Base-by-base conservation (phyloP, 1,140 invertebrate genomes). In the Steinernema khuongi region DNA sequence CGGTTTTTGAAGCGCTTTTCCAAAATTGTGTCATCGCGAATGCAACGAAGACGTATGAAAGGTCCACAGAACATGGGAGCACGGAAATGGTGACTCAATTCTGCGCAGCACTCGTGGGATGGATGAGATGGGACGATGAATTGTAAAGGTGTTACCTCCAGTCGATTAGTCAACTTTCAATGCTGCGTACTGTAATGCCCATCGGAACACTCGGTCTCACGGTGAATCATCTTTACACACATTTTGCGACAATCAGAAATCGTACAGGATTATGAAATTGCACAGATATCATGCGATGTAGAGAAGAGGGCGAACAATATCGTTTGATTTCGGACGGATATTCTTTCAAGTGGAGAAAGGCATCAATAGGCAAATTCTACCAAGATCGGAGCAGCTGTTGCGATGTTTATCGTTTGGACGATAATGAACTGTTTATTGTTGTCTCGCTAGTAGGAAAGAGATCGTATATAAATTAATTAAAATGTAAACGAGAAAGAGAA, bases 401-500 rank as follows among this genome's bases (percentile, higher is more conserved):
- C 36, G 7, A 41, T n/a, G n/a, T 41, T n/a, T 41, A 60, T 14
- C 50, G 26, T 14, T 60, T 60, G 50, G 50, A 60, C 4, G 50
- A 60, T 60, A 60, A 60, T 60, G 50, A 60, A 60, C 50, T 60
- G 50, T 60, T 60, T 60, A 60, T 60, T 60, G 50, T 60, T 60
- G 50, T 60, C 50, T 60, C 50, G 50, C 50, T 60, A 60, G 50
- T 60, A 22, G 50, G 26, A 60, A 60, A 60, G 50, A 60, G 50
- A 60, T 60, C 50, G 50, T 60, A 60, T n/a, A n/a, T 60, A 60
- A 60, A 60, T 60, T 60, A 60, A 60, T 60, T 60, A 60, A 60
- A 60, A n/a, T n/a, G n/a, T 14, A 60, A 60, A 60, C 50, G 50
- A 17, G 50, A 60, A 60, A 60, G 50, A 60, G 50, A 60, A 60